phyloP scores from a whole-genome alignment of 2,888 invertebrate genomes.

The Seira musarum region DNA sequence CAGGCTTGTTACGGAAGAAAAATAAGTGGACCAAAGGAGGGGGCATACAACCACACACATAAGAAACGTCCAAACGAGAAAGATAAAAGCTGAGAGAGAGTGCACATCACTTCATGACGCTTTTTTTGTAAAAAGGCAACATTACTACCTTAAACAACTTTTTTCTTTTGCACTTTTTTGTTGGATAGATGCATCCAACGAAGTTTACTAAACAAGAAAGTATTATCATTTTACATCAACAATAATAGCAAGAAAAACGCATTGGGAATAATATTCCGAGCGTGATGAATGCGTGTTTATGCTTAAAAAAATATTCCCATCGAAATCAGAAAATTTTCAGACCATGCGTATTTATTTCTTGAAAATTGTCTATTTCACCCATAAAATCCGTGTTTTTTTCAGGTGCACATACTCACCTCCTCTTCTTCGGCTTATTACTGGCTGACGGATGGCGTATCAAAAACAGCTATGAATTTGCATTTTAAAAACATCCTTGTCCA shows the following conservation, averaged over 20 bases:
- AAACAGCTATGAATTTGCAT: background rate
- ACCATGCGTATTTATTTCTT: background rate
- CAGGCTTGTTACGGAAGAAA: constrained; percentile 61
- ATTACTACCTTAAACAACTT: constrained; percentile 5
- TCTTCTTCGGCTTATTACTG: background rate
- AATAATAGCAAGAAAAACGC: background rate
- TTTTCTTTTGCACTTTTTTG: background rate
- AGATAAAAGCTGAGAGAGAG: background rate
- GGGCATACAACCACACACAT: constrained; percentile 32
- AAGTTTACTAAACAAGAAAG: background rate
- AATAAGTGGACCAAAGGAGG: constrained; percentile 55
- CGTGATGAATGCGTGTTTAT: background rate
- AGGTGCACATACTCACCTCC: background rate
- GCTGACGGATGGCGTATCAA: background rate
- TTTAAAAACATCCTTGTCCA: background rate
- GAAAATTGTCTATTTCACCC: background rate
- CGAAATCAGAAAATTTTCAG: background rate
- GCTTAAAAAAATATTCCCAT: background rate
- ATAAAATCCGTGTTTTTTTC: background rate
- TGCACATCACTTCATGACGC: background rate
- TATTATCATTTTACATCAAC: constrained; percentile 4
- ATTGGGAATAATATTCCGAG: background rate
- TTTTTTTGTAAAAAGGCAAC: constrained; percentile 1
- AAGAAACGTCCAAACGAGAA: background rate
- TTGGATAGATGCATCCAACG: background rate